A percentile compares a stretch with the other conserved stretches of the same genome.
phyloP scores from a whole-genome alignment of 2,888 invertebrate species.

The Camponotus fellah region DNA sequence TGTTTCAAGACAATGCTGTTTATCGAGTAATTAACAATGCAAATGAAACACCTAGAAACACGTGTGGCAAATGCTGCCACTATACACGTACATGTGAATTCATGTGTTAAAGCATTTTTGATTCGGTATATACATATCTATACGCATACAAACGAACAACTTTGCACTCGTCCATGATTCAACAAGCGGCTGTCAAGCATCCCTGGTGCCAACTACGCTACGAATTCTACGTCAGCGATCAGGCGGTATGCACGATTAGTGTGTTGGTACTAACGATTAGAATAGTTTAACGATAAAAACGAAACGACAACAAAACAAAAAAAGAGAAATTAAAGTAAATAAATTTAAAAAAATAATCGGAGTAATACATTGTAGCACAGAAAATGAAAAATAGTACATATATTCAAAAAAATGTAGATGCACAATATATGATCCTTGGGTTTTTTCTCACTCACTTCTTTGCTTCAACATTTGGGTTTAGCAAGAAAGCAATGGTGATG shows the following conservation, averaged over 20 bases:
- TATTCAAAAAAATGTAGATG: slow-evolving; percentile 73
- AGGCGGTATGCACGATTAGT: slow-evolving; percentile 80
- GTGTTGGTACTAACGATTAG: slow-evolving; percentile 57
- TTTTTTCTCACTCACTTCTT: slow-evolving; percentile 79
- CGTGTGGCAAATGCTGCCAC: background rate
- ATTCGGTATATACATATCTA: slow-evolving; percentile 11
- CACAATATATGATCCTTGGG: slow-evolving; percentile 82
- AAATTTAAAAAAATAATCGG: slow-evolving; percentile 36
- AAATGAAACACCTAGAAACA: background rate
- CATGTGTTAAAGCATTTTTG: background rate
- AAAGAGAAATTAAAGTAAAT: slow-evolving; percentile 61
- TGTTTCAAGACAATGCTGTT: background rate
- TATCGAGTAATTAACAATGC: background rate
- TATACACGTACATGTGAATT: background rate
- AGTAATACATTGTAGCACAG: slow-evolving; percentile 58
- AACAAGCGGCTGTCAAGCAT: slow-evolving; percentile 66
- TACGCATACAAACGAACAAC: slow-evolving; percentile 50
- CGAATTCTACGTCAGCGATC: slow-evolving; percentile 77
- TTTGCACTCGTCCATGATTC: slow-evolving; percentile 64
- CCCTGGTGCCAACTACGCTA: slow-evolving; percentile 71
- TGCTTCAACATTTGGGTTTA: slow-evolving; percentile 80
- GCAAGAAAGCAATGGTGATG: slow-evolving; percentile 84
- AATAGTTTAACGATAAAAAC: slow-evolving; percentile 50
- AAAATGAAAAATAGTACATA: slow-evolving; percentile 71
- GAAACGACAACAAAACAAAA: slow-evolving; percentile 54